Conservation (phyloP, 2,797 vertebrate species). For the Denticeps clupeoides region DNA sequence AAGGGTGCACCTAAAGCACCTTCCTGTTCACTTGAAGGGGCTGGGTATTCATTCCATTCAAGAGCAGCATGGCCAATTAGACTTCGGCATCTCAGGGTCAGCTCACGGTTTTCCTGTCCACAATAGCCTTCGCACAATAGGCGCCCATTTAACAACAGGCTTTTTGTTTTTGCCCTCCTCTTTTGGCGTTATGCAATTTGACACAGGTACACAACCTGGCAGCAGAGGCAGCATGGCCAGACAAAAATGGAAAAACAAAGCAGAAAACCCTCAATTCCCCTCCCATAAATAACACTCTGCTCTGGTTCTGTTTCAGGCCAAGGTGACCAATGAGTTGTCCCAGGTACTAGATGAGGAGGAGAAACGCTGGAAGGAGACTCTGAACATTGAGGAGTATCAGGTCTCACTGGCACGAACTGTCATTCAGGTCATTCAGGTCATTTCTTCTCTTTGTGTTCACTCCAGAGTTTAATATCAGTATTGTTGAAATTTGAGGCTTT, state of each 20-base stretch:
- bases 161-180: slow-evolving; percentile 13
- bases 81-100: slow-evolving; percentile 26
- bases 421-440: slow-evolving; percentile 42
- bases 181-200: slow-evolving; percentile 20
- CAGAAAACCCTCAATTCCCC: too few relatives aligned
- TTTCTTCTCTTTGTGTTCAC: too few relatives aligned
- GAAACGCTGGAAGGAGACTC: slow-evolving; percentile 54
- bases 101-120: slow-evolving; percentile 28
- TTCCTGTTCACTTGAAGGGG: slow-evolving; percentile 20
- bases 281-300: too few relatives aligned
- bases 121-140: slow-evolving; percentile 28
- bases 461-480: too few relatives aligned
- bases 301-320: slow-evolving; percentile 40
- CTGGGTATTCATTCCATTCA: slow-evolving; percentile 16
- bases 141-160: slow-evolving; percentile 6
- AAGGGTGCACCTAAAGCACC: slow-evolving; percentile 21
- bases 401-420: slow-evolving; percentile 50
- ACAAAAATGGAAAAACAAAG: too few relatives aligned
- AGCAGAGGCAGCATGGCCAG: too few relatives aligned
- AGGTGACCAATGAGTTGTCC: slow-evolving; percentile 58
- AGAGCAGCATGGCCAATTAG: slow-evolving; percentile 24
- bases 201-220: too few relatives aligned
- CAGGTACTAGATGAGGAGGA: slow-evolving; percentile 64
- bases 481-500: too few relatives aligned
- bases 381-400: slow-evolving; percentile 53